A percentile compares a stretch with the other conserved stretches of the same genome.
These are phyloP conservation scores for Phocoena sinus DNA, from an alignment of 2,113 vertebrate species.

Conservation along the genomic window DNA sequence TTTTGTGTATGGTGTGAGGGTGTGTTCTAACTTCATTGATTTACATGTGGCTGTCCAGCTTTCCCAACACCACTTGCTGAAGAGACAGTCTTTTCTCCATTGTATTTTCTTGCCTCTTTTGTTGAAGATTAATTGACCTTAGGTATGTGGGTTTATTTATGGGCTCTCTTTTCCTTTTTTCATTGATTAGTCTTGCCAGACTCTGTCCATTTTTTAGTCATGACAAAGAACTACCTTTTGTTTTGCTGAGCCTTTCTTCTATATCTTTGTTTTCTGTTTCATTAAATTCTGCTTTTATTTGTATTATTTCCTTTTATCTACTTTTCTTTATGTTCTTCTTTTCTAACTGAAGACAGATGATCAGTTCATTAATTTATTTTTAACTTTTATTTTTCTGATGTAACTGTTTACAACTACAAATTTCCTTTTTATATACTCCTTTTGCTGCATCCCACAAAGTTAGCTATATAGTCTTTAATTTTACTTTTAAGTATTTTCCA, in stretches of 20 bases:
- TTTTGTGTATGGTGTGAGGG: too few species aligned
- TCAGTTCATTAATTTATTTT: conserved; percentile 1
- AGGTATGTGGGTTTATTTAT: neutral
- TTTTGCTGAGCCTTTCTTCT: neutral
- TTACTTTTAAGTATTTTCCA: neutral
- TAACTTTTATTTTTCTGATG: neutral
- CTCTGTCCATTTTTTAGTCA: neutral
- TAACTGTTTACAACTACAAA: neutral
- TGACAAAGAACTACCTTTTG: neutral
- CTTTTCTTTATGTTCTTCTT: neutral
- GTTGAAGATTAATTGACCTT: neutral
- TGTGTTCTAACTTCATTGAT: too few species aligned
- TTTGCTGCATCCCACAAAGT: neutral
- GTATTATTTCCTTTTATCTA: neutral
- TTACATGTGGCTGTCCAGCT: too few species aligned
- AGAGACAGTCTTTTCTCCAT: neutral
- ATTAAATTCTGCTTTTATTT: neutral
- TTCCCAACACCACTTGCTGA: too few species aligned
- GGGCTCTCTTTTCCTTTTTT: neutral
- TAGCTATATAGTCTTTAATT: neutral
- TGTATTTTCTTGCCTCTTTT: neutral
- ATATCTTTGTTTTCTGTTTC: neutral
- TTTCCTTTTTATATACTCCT: neutral
- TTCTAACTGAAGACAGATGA: neutral
- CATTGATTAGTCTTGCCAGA: neutral